Conservation (phyloP, 2,888 invertebrate species). For the Tridacna gigas region DNA sequence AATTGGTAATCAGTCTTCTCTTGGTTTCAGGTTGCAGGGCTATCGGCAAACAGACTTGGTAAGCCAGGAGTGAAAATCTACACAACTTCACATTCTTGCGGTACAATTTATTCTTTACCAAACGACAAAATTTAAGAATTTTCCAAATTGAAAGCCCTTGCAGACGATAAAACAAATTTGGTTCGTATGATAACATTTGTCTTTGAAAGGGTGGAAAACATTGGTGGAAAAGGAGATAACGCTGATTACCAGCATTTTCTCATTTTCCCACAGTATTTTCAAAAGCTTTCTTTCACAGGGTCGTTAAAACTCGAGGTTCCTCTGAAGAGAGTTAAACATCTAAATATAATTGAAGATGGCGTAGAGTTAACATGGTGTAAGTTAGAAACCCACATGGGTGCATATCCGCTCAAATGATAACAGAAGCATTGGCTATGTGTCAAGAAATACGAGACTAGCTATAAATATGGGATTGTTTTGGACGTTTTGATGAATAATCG, state of each 20-base stretch:
- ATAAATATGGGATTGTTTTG: neutral
- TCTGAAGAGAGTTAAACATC: too few relatives aligned
- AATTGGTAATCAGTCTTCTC: constrained; percentile 25
- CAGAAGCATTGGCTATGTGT: constrained; percentile 5
- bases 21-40: constrained; percentile 31
- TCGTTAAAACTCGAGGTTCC: too few relatives aligned
- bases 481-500: constrained; percentile 1
- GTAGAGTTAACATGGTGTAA: neutral
- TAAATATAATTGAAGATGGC: neutral
- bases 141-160: too few relatives aligned
- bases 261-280: too few relatives aligned
- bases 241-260: too few relatives aligned
- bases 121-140: neutral
- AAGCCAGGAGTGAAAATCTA: constrained; percentile 17
- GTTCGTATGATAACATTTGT: too few relatives aligned
- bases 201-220: too few relatives aligned
- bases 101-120: neutral
- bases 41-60: constrained; percentile 28
- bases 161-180: too few relatives aligned
- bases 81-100: constrained; percentile 7
- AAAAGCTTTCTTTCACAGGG: too few relatives aligned
- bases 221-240: too few relatives aligned
- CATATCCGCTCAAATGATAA: neutral
- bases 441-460: constrained; percentile 6
- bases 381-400: neutral